Percentiles rank a stretch among this genome's conserved stretches.
These are phyloP conservation scores for Gymnothorax reevesii DNA, from an alignment of 2,797 vertebrate species.

Conservation along the genomic window DNA sequence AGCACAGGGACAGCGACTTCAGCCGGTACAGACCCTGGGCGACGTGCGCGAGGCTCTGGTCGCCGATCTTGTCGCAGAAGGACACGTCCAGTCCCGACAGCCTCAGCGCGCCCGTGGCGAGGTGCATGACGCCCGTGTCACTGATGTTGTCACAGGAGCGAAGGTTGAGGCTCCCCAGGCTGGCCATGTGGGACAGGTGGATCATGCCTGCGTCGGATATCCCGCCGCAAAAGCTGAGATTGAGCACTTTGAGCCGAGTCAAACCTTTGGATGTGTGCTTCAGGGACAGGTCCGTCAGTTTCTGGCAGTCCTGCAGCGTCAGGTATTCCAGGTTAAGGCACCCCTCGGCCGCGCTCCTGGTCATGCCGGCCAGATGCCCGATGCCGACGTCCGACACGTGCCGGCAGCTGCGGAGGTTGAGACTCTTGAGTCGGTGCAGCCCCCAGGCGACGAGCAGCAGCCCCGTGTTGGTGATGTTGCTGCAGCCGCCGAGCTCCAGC, in stretches of 20 bases:
- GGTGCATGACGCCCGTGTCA: constrained; percentile 96
- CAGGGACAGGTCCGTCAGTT: constrained; percentile 92
- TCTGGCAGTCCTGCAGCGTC: constrained; percentile 97
- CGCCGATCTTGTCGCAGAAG: constrained; percentile 96
- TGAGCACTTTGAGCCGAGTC: constrained; percentile 87
- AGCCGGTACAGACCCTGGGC: constrained; percentile 94
- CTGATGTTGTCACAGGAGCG: constrained; percentile 98
- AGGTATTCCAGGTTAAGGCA: constrained; percentile 93
- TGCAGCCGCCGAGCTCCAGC: constrained; percentile 94
- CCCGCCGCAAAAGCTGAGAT: constrained; percentile 95
- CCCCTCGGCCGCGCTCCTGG: constrained; percentile 92
- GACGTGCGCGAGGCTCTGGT: constrained; percentile 95
- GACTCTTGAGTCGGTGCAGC: constrained; percentile 92
- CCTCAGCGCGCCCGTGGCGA: constrained; percentile 93
- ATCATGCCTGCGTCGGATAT: constrained; percentile 95
- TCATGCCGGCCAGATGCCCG: constrained; percentile 95
- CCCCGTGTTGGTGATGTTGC: constrained; percentile 97
- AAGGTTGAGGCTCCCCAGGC: constrained; percentile 92
- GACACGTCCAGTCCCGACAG: constrained; percentile 92
- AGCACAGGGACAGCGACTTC: constrained; percentile 93
- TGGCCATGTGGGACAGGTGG: constrained; percentile 95
- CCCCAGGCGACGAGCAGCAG: constrained; percentile 94
- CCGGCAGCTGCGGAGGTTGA: constrained; percentile 93
- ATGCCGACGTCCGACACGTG: constrained; percentile 97
- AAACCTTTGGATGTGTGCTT: constrained; percentile 95